phyloP scores from a whole-genome alignment of 2,888 invertebrate genomes.

The Pilophorus perplexus region DNA sequence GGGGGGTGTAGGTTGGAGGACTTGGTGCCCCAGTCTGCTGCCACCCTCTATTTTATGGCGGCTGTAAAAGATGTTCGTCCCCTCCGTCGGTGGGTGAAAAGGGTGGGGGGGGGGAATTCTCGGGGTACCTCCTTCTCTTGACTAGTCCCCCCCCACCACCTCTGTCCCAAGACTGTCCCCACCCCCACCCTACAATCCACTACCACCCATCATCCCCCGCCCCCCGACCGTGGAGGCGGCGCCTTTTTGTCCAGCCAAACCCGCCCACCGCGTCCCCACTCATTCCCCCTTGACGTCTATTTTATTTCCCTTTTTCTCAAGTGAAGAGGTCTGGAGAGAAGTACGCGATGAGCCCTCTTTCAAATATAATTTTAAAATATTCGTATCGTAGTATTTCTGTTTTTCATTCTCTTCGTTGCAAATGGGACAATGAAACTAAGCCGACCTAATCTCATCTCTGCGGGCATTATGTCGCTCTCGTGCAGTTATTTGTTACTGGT shows the following conservation, averaged over 20 bases:
- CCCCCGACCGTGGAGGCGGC: not conserved
- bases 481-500: no score
- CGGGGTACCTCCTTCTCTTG: slow-evolving; percentile 6
- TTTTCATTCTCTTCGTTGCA: no score
- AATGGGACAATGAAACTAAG: no score
- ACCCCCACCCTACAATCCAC: no score
- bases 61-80: slow-evolving; percentile 29
- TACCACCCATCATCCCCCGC: not conserved
- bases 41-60: slow-evolving; percentile 32
- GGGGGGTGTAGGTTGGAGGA: not conserved
- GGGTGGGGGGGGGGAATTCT: not conserved
- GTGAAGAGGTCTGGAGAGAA: no score
- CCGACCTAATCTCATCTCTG: no score
- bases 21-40: slow-evolving; percentile 18
- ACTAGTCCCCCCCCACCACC: no score
- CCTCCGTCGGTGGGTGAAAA: not conserved
- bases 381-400: no score
- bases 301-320: slow-evolving; percentile 14
- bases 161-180: not conserved
- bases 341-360: no score
- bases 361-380: no score
- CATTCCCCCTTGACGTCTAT: slow-evolving; percentile 8
- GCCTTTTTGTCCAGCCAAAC: slow-evolving; percentile 35
- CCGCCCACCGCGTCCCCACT: slow-evolving; percentile 4
- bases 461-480: no score